These are phyloP conservation scores for Salminus brasiliensis DNA, from an alignment of 2,113 vertebrate species.

Conservation along the genomic window DNA sequence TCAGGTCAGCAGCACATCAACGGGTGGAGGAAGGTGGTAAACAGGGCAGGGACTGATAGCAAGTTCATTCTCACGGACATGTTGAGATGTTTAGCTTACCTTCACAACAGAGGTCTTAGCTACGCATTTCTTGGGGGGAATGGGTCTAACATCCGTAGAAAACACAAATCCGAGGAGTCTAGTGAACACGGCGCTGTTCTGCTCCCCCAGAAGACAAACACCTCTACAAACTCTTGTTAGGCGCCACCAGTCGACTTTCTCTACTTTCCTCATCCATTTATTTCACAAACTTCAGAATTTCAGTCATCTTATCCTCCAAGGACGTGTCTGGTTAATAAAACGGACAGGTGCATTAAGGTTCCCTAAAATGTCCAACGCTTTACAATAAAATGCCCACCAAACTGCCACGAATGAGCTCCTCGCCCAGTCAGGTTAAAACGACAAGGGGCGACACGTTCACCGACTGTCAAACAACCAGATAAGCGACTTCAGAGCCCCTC, in stretches of 20 bases:
- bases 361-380: background rate
- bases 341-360: background rate
- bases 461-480: background rate
- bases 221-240: background rate
- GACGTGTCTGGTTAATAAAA: background rate
- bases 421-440: background rate
- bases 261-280: background rate
- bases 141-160: background rate
- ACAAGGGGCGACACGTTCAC: background rate
- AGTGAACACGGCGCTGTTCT: background rate
- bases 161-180: background rate
- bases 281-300: slow-evolving; percentile 7
- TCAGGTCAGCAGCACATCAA: background rate
- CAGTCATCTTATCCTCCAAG: background rate
- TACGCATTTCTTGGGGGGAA: too few relatives aligned
- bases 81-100: background rate
- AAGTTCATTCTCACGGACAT: background rate
- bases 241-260: background rate
- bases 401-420: background rate
- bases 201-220: background rate
- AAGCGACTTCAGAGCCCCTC: slow-evolving; percentile 48
- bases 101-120: background rate
- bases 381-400: background rate
- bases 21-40: background rate
- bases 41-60: too few relatives aligned